Base-by-base conservation (phyloP, 2,888 invertebrate species). In the Dendrolimus houi region DNA sequence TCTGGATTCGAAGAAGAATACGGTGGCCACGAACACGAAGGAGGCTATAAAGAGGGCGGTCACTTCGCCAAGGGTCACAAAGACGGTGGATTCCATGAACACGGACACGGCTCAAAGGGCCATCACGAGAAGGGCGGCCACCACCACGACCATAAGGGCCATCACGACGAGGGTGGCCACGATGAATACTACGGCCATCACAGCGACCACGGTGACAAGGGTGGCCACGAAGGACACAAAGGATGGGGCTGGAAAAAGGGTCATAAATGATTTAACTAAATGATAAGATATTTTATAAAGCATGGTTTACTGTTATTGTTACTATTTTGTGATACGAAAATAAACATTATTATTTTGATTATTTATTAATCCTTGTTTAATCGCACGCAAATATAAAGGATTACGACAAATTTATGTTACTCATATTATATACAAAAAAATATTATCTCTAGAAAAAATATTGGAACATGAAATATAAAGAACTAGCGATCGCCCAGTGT, bases 1-100 rank as follows among this genome's bases (percentile, higher is more conserved):
- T 94, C 94, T 58, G 96, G 95, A 1, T 95, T 95, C 67, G 95
- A 96, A 80, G 95, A 95, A 75, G 94, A 95, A 63, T 94, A 96
- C 72, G 96, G 96, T 56, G 94, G 93, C 53, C 93, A 94, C 79
- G 94, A 96, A 72, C 93, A 96, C 69, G 94, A 94, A 74, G 94
- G 94, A 63, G 95, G 94, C 53, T 94, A 93, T 83, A 94, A 95
- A 81, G 94, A 96, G 83, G 96, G 96, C 56, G 95, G 95, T 13
- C 93, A 94, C 76, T 93, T 95, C 84, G 95, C 96, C 83, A 95
- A 95, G 67, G 95, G 95, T 9, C 95, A 95, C 77, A 93, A 95
- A 68, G 92, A 95, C 66, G 93, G 94, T 55, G 95, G 93, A 10
- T 94, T 94, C 75, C 94, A 96, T 68, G 94, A 95, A 71, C 94